Percentiles rank a stretch among this genome's conserved stretches.
Evolutionary conservation across 1,140 invertebrate species (phyloP).

Genomic region (Musca domestica): DNA sequence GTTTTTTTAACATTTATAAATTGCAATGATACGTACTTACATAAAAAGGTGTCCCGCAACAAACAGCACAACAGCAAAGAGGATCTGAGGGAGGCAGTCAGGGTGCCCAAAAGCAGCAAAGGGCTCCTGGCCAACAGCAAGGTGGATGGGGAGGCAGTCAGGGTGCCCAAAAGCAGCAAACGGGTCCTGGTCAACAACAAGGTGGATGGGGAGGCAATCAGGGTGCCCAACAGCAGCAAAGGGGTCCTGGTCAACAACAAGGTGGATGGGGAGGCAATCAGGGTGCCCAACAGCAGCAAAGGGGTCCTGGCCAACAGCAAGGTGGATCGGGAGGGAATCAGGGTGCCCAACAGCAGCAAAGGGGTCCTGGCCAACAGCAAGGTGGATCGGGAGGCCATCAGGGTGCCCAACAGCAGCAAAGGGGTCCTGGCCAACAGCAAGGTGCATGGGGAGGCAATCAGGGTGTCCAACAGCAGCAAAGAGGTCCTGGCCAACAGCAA

Average conservation of each 20-base stretch:
- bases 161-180: constrained; percentile 24
- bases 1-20: too few relatives aligned
- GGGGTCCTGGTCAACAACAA: neutral
- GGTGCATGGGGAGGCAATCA: neutral
- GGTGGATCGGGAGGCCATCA: constrained; percentile 2
- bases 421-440: constrained; percentile 3
- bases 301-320: constrained; percentile 1
- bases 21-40: too few relatives aligned
- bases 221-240: constrained; percentile 20
- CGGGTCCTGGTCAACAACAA: neutral
- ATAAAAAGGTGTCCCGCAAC: too few relatives aligned
- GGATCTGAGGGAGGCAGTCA: neutral
- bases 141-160: neutral
- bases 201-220: too few relatives aligned
- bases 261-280: too few relatives aligned
- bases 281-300: constrained; percentile 5
- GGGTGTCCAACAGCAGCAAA: constrained; percentile 5
- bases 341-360: too few relatives aligned
- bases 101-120: constrained; percentile 11
- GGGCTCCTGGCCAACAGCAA: neutral
- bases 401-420: neutral
- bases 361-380: neutral
- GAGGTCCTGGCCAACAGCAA: neutral
- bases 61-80: constrained; percentile 23
- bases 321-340: constrained; percentile 15